Base-by-base conservation (phyloP, 2,888 invertebrate genomes). In the Thalpophila matura region DNA sequence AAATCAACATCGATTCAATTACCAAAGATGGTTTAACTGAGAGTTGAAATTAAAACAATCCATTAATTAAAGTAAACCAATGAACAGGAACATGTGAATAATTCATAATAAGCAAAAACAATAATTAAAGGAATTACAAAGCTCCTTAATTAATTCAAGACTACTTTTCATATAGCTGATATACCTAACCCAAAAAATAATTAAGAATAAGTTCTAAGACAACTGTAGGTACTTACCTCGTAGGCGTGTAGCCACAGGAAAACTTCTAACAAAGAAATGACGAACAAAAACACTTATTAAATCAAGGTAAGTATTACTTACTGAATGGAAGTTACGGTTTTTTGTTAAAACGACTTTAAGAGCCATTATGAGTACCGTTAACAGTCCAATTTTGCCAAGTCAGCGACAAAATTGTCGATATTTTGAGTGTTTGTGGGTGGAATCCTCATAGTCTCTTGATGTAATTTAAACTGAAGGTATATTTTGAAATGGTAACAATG, bases 271-370 rank as follows among this genome's bases (percentile, higher is more conserved):
- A 51, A 65, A 65, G 53, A 51, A 56, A 67, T 31, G 37, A 31
- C 37, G 55, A 70, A 70, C 65, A 68, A 77, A 62, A 62, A 55
- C 64, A 57, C 66, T 67, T 62, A 73, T 65, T 60, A 65, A 51
- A 53, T 27, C 26, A 71, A 61, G 61, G 20, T 54, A 71, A 74
- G 61, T 70, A 59, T 56, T 63, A 62, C 71, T 67, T 50, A 66
- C 42, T 55, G 55, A 62, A 67, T 67, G 64, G 60, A 60, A 63
- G 46, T 60, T 63, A 57, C 51, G 46, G 56, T 58, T 71, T 75
- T 75, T 76, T 73, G 54, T 65, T 46, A 43, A 42, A 77, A 62
- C 66, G 60, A 53, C 60, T 74, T 57, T 45, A 61, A 77, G 77
- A 57, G 45, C 49, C 62, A 74, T 77, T 74, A 57, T 33, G 33